These are phyloP conservation scores for Mastacembelus armatus DNA, from an alignment of 2,797 vertebrate genomes.

Conservation along the genomic window DNA sequence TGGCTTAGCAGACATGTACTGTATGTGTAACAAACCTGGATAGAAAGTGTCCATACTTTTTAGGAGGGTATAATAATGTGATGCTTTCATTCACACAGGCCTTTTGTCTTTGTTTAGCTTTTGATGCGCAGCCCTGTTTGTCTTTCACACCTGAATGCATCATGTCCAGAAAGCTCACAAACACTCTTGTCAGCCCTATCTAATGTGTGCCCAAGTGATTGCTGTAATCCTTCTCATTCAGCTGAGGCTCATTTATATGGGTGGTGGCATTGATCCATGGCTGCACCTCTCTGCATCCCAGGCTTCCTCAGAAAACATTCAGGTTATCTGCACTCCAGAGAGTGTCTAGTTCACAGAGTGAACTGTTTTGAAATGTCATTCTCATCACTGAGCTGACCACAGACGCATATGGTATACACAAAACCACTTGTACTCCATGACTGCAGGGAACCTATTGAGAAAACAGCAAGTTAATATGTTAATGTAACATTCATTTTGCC, in stretches of 20 bases:
- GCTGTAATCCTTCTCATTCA: slow-evolving; percentile 76
- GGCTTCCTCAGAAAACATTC: slow-evolving; percentile 32
- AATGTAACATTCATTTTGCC: background rate
- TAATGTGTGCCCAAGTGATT: slow-evolving; percentile 68
- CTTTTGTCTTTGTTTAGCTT: slow-evolving; percentile 60
- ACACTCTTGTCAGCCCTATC: slow-evolving; percentile 66
- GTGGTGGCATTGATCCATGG: slow-evolving; percentile 63
- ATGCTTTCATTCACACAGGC: slow-evolving; percentile 27
- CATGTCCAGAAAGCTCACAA: slow-evolving; percentile 61
- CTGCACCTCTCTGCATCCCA: slow-evolving; percentile 35
- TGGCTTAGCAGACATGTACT: background rate
- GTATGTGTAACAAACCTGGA: background rate
- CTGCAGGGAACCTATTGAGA: background rate
- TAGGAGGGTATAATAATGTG: slow-evolving; percentile 18
- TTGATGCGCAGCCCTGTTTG: slow-evolving; percentile 52
- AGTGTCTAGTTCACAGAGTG: too few species aligned
- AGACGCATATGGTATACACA: background rate
- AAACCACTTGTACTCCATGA: background rate
- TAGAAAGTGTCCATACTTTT: background rate
- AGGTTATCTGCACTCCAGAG: too few species aligned
- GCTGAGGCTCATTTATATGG: slow-evolving; percentile 62
- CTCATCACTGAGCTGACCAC: slow-evolving; percentile 9
- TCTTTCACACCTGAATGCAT: slow-evolving; percentile 69
- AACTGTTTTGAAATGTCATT: slow-evolving; percentile 40
- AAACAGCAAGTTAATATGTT: background rate